Evolutionary conservation across 2,113 vertebrate genomes (phyloP).

Genomic region (Chunga burmeisteri): DNA sequence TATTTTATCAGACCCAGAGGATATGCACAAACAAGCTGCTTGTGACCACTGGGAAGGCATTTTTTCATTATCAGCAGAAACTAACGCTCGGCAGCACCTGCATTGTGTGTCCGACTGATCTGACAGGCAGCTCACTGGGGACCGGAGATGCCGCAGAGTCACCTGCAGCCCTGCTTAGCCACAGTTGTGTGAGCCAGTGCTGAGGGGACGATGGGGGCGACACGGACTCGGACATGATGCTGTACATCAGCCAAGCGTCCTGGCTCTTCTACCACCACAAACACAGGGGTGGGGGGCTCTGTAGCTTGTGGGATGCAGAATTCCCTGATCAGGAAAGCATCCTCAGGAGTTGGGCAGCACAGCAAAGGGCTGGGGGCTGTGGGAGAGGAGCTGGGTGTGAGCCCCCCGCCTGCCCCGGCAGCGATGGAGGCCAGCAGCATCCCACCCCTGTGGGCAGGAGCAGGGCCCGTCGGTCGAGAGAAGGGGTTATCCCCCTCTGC

Average conservation of each 20-base stretch:
- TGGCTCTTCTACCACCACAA: rapidly evolving
- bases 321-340: not conserved
- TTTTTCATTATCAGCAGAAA: not conserved
- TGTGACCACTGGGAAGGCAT: not conserved
- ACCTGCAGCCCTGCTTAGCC: not conserved
- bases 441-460: not conserved
- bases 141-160: not conserved
- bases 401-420: not conserved
- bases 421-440: not conserved
- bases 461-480: rapidly evolving
- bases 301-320: not conserved
- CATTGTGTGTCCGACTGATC: rapidly evolving
- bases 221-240: not conserved
- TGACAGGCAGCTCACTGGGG: not conserved
- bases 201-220: too few species aligned
- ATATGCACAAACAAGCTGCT: not conserved
- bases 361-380: not conserved
- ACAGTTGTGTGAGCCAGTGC: rapidly evolving
- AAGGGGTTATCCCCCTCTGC: not conserved
- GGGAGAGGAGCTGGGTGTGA: not conserved
- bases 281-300: rapidly evolving
- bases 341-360: rapidly evolving
- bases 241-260: rapidly evolving
- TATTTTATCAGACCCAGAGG: not conserved
- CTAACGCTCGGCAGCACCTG: not conserved